phyloP scores from a whole-genome alignment of 2,113 vertebrate genomes.

The Labeo catla region DNA sequence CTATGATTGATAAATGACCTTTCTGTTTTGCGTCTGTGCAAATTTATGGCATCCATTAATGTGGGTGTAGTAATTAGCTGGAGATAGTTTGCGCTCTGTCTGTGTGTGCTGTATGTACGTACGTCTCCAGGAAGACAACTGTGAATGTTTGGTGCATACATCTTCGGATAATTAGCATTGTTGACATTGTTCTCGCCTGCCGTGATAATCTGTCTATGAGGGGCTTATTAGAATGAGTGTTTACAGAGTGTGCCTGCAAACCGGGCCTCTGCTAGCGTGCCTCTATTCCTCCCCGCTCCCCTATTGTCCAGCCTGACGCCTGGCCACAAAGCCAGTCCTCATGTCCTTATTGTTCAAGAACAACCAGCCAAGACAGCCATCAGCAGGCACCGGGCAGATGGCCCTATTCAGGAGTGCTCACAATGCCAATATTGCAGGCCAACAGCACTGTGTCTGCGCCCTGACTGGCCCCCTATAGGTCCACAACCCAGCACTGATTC shows the following conservation, averaged over 20 bases:
- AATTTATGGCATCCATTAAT: not conserved
- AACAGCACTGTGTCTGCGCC: slow-evolving; percentile 10
- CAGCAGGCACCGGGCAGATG: slow-evolving; percentile 58
- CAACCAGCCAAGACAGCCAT: slow-evolving; percentile 60
- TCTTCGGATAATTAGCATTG: slow-evolving; percentile 57
- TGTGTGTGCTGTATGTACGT: slow-evolving; percentile 20
- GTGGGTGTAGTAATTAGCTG: slow-evolving; percentile 14
- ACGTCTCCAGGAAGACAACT: slow-evolving; percentile 38
- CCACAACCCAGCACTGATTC: slow-evolving; percentile 14
- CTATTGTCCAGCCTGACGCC: slow-evolving; percentile 56
- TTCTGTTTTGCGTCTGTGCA: not conserved
- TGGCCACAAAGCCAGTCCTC: slow-evolving; percentile 56
- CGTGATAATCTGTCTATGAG: slow-evolving; percentile 54
- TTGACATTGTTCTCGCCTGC: slow-evolving; percentile 52
- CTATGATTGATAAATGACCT: not conserved
- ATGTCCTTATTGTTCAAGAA: slow-evolving; percentile 62
- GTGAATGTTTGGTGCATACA: slow-evolving; percentile 49
- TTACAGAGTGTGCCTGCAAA: slow-evolving; percentile 46
- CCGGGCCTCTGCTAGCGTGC: slow-evolving; percentile 28
- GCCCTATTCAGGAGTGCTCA: slow-evolving; percentile 54
- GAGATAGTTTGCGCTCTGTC: not conserved
- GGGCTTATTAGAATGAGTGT: slow-evolving; percentile 52
- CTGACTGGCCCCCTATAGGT: not conserved
- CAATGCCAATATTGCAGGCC: slow-evolving; percentile 49
- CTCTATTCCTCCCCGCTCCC: slow-evolving; percentile 23